A percentile compares a stretch with the other conserved stretches of the same genome.
Evolutionary conservation across 2,888 invertebrate genomes (phyloP).

Genomic region (Eristalis tenax): DNA sequence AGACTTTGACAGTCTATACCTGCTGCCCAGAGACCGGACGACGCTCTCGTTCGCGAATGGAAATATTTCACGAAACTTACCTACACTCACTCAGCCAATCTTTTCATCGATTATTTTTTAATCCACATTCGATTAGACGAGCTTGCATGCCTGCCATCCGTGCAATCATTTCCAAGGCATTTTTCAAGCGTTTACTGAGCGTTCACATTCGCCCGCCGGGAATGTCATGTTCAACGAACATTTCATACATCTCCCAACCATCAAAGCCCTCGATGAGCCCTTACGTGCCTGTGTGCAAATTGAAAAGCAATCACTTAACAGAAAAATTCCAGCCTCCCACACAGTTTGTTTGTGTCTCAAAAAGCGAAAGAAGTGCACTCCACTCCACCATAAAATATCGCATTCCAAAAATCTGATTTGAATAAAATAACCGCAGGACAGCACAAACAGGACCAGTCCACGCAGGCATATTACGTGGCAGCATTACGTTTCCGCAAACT

Average conservation of each 20-base stretch:
- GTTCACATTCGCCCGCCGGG: background rate
- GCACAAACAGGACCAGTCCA: background rate
- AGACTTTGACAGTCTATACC: too few species aligned
- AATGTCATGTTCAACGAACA: background rate
- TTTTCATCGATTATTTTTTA: too few species aligned
- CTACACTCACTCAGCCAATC: too few species aligned
- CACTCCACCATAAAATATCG: background rate
- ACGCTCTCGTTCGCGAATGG: too few species aligned
- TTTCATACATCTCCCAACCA: background rate
- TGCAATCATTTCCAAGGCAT: background rate
- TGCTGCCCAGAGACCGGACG: too few species aligned
- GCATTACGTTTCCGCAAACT: background rate
- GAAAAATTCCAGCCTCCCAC: background rate
- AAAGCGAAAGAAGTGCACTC: slow-evolving; percentile 12
- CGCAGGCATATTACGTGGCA: background rate
- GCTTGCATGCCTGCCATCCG: background rate
- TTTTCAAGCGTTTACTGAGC: background rate
- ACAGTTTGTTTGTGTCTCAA: background rate
- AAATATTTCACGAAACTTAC: too few species aligned
- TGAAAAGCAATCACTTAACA: slow-evolving; percentile 7
- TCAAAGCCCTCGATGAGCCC: slow-evolving; percentile 1
- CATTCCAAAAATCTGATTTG: slow-evolving; percentile 31
- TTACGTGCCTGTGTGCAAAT: slow-evolving; percentile 2
- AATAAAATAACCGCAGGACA: slow-evolving; percentile 23
- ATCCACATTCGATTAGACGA: background rate